phyloP scores from a whole-genome alignment of 2,797 vertebrate species.

The Paedocypris micromegethes region DNA sequence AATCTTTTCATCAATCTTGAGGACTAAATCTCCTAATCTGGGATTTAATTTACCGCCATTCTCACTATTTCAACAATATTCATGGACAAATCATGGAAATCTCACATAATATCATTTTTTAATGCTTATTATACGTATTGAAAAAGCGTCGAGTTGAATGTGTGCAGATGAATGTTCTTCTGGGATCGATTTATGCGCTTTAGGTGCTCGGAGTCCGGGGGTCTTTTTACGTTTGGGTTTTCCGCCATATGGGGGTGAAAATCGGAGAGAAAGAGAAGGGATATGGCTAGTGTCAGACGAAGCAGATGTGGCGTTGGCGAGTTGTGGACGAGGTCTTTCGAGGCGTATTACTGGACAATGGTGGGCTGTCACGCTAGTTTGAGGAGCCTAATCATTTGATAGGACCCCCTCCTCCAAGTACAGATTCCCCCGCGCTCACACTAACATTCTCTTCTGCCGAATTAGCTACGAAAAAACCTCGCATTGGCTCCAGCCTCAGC shows the following conservation, averaged over 20 bases:
- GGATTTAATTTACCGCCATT: too few relatives aligned
- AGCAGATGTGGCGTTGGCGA: conserved; percentile 69
- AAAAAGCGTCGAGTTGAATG: too few relatives aligned
- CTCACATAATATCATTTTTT: too few relatives aligned
- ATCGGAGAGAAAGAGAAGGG: conserved; percentile 47
- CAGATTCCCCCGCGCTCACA: conserved; percentile 33
- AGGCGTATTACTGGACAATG: conserved; percentile 66
- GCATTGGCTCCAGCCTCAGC: conserved; percentile 13
- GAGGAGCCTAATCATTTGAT: conserved; percentile 76
- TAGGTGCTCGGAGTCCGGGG: neutral
- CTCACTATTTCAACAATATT: too few relatives aligned
- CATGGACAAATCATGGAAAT: too few relatives aligned
- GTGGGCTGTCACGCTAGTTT: conserved; percentile 73
- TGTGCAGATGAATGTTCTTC: too few relatives aligned
- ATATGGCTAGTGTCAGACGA: conserved; percentile 47
- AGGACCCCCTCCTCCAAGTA: conserved; percentile 64
- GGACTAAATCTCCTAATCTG: too few relatives aligned
- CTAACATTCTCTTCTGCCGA: conserved; percentile 62
- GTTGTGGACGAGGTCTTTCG: conserved; percentile 56
- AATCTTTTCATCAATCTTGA: too few relatives aligned
- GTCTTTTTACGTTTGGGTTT: conserved; percentile 27
- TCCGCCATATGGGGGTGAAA: conserved; percentile 24
- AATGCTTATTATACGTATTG: too few relatives aligned
- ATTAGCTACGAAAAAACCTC: conserved; percentile 52
- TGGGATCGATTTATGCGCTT: neutral